A percentile compares a stretch with the other conserved stretches of the same genome.
These are phyloP conservation scores for Martes martes DNA, from an alignment of 2,113 vertebrate species.

Conservation along the genomic window DNA sequence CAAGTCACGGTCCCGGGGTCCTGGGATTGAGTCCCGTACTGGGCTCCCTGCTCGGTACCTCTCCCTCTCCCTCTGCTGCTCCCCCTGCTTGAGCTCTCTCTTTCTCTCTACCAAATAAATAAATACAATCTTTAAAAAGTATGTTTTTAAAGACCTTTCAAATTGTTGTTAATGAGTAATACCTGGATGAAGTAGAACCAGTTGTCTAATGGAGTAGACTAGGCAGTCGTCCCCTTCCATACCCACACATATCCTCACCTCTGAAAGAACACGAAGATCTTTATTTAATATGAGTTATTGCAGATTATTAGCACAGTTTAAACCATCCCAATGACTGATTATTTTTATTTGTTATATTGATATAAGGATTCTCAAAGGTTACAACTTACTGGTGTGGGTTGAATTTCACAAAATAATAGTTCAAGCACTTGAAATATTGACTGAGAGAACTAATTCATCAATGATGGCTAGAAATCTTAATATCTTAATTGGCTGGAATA, in stretches of 20 bases:
- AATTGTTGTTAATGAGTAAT: not conserved
- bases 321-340: not conserved
- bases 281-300: not conserved
- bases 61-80: too few species aligned
- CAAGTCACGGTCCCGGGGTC: too few species aligned
- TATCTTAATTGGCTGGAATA: not conserved
- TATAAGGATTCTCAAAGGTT: not conserved
- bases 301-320: not conserved
- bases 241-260: not conserved
- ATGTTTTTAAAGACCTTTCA: not conserved
- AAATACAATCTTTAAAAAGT: not conserved
- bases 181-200: not conserved
- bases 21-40: too few species aligned
- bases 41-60: too few species aligned
- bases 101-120: too few species aligned
- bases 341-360: not conserved
- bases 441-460: conserved; percentile 24
- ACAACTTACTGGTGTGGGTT: not conserved
- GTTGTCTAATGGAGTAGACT: not conserved
- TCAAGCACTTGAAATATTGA: not conserved
- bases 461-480: not conserved
- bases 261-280: not conserved
- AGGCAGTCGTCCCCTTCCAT: not conserved
- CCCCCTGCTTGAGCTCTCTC: too few species aligned
- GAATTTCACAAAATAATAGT: conserved; percentile 33